A percentile compares a stretch with the other conserved stretches of the same genome.
phyloP scores from a whole-genome alignment of 2,113 vertebrate species.

The Eulacestoma nigropectus region DNA sequence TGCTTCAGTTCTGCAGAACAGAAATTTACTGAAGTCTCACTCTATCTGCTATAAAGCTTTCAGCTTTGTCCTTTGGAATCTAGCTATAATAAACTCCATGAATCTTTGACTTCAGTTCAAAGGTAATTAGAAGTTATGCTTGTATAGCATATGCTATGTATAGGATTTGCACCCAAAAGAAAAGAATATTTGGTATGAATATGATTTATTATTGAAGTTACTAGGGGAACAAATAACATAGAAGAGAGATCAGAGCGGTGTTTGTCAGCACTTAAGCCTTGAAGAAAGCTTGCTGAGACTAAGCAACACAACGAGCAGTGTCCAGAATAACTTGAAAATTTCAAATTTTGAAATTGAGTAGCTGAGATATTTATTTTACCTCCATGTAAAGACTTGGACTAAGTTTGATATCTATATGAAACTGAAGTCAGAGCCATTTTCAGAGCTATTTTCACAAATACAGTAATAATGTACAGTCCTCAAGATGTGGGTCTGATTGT shows the following conservation, averaged over 20 bases:
- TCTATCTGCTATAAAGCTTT: neutral
- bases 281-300: neutral
- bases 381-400: neutral
- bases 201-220: neutral
- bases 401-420: neutral
- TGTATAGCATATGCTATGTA: neutral
- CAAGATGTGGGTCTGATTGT: neutral
- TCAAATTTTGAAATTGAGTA: neutral
- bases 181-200: neutral
- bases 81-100: neutral
- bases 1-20: neutral
- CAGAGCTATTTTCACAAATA: neutral
- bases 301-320: neutral
- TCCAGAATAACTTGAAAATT: neutral
- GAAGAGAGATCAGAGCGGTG: neutral
- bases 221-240: neutral
- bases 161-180: neutral
- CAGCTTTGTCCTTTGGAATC: conserved; percentile 45
- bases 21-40: neutral
- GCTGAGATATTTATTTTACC: neutral
- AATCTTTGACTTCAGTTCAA: conserved; percentile 10
- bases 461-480: neutral
- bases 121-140: neutral
- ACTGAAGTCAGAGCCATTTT: neutral
- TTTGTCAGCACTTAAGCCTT: neutral